Conservation (phyloP, 2,113 vertebrate species). For the Festucalex cinctus region DNA sequence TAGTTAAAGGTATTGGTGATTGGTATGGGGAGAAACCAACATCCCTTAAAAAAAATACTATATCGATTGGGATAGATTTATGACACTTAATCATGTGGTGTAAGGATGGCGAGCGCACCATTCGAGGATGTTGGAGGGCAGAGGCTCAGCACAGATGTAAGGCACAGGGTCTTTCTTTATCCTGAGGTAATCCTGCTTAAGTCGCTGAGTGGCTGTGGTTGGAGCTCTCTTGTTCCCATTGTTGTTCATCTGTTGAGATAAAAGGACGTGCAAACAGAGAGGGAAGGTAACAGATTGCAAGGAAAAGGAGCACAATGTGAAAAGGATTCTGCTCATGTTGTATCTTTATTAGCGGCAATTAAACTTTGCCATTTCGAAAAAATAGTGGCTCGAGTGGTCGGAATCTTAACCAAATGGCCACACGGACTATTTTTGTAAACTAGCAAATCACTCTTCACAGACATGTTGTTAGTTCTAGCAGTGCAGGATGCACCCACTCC, state of each 20-base stretch:
- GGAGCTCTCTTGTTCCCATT: constrained; percentile 92
- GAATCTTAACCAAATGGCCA: too few species aligned
- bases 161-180: constrained; percentile 99
- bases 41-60: too few species aligned
- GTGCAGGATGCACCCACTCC: too few species aligned
- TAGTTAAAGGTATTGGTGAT: too few species aligned
- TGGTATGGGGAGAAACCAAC: too few species aligned
- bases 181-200: constrained; percentile 97
- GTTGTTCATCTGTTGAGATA: constrained; percentile 85
- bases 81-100: background rate
- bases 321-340: background rate
- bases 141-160: constrained; percentile 96
- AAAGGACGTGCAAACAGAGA: background rate
- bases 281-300: too few species aligned
- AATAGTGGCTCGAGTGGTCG: too few species aligned
- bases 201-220: constrained; percentile 92
- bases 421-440: too few species aligned
- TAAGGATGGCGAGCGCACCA: constrained; percentile 74
- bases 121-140: constrained; percentile 96
- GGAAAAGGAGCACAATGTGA: background rate
- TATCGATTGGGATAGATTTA: too few species aligned
- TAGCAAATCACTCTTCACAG: too few species aligned
- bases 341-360: too few species aligned
- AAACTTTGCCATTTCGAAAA: background rate
- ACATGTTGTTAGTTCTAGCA: too few species aligned